A percentile compares a stretch with the other conserved stretches of the same genome.
Evolutionary conservation across 2,797 vertebrate species (phyloP).

Genomic region (Falco concolor): DNA sequence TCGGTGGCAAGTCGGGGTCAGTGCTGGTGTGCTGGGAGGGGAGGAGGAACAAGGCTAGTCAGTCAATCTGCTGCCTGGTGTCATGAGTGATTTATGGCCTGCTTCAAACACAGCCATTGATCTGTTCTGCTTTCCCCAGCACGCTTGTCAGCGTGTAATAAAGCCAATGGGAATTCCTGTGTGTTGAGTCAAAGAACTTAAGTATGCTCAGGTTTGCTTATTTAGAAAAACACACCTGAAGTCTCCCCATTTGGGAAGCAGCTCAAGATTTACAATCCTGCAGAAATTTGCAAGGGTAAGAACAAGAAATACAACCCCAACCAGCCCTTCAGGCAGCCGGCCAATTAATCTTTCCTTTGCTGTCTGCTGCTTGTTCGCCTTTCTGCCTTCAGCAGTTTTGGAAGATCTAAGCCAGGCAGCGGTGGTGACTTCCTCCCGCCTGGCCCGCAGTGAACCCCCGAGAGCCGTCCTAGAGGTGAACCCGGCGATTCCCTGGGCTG

Average conservation of each 20-base stretch:
- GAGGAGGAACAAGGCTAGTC: slow-evolving; percentile 1
- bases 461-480: neutral
- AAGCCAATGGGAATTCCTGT: slow-evolving; percentile 46
- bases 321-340: slow-evolving; percentile 39
- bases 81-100: slow-evolving; percentile 7
- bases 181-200: slow-evolving; percentile 44
- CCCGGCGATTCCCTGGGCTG: neutral
- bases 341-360: slow-evolving; percentile 61
- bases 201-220: slow-evolving; percentile 32
- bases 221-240: slow-evolving; percentile 60
- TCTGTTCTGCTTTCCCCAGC: slow-evolving; percentile 38
- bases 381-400: slow-evolving; percentile 58
- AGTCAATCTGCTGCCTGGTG: slow-evolving; percentile 57
- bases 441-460: slow-evolving; percentile 7
- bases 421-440: slow-evolving; percentile 5
- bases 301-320: slow-evolving; percentile 65
- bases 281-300: slow-evolving; percentile 44
- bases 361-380: slow-evolving; percentile 46
- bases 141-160: neutral
- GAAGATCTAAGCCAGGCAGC: slow-evolving; percentile 44
- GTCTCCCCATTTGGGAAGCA: slow-evolving; percentile 49
- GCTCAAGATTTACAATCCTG: slow-evolving; percentile 62
- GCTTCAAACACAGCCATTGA: slow-evolving; percentile 48
- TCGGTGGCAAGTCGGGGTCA: neutral
- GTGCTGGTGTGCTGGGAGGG: neutral